These are phyloP conservation scores for Peromyscus polionotus DNA, from an alignment of 2,113 vertebrate genomes.

Conservation along the genomic window DNA sequence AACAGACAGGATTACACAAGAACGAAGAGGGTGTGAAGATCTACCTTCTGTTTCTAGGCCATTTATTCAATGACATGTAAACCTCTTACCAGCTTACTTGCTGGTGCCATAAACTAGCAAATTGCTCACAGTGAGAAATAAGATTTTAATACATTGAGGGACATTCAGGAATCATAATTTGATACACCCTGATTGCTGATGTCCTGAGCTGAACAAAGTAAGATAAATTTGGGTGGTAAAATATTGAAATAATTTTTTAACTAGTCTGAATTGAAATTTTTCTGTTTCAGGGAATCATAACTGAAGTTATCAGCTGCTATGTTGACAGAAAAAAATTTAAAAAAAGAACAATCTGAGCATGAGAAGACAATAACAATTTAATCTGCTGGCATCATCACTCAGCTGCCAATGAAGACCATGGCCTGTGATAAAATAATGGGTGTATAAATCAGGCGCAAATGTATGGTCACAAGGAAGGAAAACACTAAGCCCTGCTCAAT, in stretches of 20 bases:
- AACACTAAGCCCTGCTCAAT: background rate
- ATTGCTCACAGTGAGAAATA: too few relatives aligned
- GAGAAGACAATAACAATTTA: background rate
- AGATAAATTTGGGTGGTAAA: background rate
- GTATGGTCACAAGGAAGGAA: background rate
- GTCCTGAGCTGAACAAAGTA: background rate
- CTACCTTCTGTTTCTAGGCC: background rate
- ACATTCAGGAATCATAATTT: background rate
- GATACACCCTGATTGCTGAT: background rate
- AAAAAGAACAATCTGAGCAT: background rate
- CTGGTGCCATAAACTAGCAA: background rate
- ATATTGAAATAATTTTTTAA: background rate
- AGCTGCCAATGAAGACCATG: background rate
- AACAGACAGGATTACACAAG: background rate
- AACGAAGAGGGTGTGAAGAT: background rate
- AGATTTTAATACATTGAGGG: background rate
- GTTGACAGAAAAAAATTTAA: background rate
- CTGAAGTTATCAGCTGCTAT: background rate
- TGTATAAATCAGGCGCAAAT: background rate
- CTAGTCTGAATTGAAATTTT: background rate
- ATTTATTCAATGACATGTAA: background rate
- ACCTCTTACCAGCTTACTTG: background rate
- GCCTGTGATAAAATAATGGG: background rate
- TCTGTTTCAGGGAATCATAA: background rate
- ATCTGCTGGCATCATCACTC: background rate